These are phyloP conservation scores for Lithophane socia DNA, from an alignment of 2,888 invertebrate genomes.

Conservation along the genomic window DNA sequence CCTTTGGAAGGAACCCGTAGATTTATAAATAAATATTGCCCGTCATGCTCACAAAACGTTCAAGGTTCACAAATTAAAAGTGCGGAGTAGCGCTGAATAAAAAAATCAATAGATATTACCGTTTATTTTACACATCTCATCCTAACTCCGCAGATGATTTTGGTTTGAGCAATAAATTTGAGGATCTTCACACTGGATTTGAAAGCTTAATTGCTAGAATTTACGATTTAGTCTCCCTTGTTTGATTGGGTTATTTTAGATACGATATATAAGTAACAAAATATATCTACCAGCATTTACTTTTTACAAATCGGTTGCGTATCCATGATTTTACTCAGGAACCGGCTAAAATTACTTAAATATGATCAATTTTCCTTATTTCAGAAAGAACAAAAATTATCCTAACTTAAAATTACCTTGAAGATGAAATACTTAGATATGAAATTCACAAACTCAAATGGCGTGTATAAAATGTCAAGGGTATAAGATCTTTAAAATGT, in stretches of 20 bases:
- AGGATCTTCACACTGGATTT: constrained; percentile 2
- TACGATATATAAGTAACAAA: background rate
- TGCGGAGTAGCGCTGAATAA: constrained; percentile 20
- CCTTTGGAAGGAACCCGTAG: constrained; percentile 14
- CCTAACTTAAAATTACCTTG: constrained; percentile 2
- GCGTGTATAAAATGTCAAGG: background rate
- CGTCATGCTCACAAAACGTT: constrained; percentile 44
- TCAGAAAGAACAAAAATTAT: constrained; percentile 5
- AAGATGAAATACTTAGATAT: background rate
- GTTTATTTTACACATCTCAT: constrained; percentile 41
- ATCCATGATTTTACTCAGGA: background rate
- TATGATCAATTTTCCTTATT: background rate
- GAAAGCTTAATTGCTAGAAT: background rate
- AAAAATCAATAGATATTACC: constrained; percentile 40
- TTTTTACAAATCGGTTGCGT: background rate
- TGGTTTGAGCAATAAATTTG: constrained; percentile 16
- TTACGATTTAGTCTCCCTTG: background rate
- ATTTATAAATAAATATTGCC: constrained; percentile 45
- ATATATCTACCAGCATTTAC: background rate
- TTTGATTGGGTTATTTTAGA: constrained; percentile 3
- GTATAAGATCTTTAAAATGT: background rate
- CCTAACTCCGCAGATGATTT: constrained; percentile 22
- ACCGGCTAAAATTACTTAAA: background rate
- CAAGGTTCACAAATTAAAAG: constrained; percentile 43
- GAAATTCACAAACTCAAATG: constrained; percentile 4